Base-by-base conservation (phyloP, 2,797 vertebrate species). In the Hippoglossus hippoglossus region DNA sequence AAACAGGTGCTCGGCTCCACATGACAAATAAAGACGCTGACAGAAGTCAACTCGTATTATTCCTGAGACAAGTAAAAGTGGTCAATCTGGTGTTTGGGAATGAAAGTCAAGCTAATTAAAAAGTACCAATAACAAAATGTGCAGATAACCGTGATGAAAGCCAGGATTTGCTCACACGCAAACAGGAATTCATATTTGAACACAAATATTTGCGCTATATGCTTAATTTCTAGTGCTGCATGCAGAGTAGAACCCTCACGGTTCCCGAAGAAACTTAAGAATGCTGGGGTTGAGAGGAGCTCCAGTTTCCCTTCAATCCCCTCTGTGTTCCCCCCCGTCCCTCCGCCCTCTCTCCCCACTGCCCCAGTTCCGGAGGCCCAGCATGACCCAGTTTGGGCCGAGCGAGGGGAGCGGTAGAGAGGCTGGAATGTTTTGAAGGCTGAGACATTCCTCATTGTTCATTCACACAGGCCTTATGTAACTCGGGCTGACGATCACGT, bases 391-490 rank as follows among this genome's bases (percentile, higher is more conserved):
- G 83, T 93, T 93, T 91, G 84, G 86, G 77, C 85, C 80, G 11
- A 19, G 44, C 18, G 1, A 80, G 84, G 77, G 70, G 85, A 85
- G 87, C 55, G 47, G 46, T 63, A 77, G 74, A 79, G 60, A 78
- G 82, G 71, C 80, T 80, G 91, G 90, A 92, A 92, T 94, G 93
- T 92, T 92, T 91, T 89, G 90, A 88, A 90, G 91, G 85, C 90
- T 83, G 87, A 93, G 91, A 91, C 92, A 92, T 93, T 93, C 91
- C 92, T 93, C 92, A 91, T 94, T 93, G 92, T 94, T 93, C 94
- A 92, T 93, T 93, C 91, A 92, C 92, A 87, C 86, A 85, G 84
- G 70, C 81, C 82, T 94, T 94, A 93, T 93, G 92, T 91, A 94
- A 94, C 84, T 28, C 78, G 57, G 87, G 58, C 67, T 1, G 84